Evolutionary conservation across 2,888 invertebrate species (phyloP), one percentile per base, ranked within the genome.

Genomic region (Melinaea marsaeus): DNA sequence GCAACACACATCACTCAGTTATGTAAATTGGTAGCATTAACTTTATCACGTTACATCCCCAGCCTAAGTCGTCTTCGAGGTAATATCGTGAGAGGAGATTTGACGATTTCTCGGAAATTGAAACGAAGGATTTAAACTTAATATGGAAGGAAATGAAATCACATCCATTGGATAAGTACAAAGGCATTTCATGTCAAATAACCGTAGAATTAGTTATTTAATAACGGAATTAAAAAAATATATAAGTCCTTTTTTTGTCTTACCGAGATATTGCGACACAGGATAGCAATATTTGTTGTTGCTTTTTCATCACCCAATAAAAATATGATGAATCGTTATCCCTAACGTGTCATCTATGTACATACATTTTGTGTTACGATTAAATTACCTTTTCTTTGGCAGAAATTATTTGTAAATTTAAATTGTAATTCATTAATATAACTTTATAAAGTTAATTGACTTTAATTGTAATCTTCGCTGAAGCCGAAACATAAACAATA

Each of bases 21-120:
- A 83, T 83, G 79, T 77, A 81, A 83, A 85, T 82, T 81, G 77
- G 71, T 61, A 63, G 78, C 79, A 82, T 84, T 81, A 81, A 76
- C 75, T 78, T 78, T 75, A 79, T 79, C 77, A 66, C 72, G 72
- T 75, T 73, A 78, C 65, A 61, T 61, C 59, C 45, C 62, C 63
- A 63, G 63, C 60, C 59, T 64, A 67, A 65, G 57, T 60, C 60
- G 51, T 60, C 57, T 57, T 60, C 58, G 59, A 63, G 62, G 65
- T 67, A 65, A 67, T 65, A 58, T 57, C 58, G 58, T 59, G 47
- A 63, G 51, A 61, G 55, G 56, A 57, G 63, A 63, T 67, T 67
- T 60, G 55, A 57, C 60, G 59, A 61, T 62, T 62, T 58, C 57
- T 55, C 64, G 56, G 58, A 62, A 63, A 66, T 63, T 66, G 58